Evolutionary conservation across 2,113 vertebrate genomes (phyloP), one percentile per base, ranked within the genome.

Genomic region (Danio rerio): DNA sequence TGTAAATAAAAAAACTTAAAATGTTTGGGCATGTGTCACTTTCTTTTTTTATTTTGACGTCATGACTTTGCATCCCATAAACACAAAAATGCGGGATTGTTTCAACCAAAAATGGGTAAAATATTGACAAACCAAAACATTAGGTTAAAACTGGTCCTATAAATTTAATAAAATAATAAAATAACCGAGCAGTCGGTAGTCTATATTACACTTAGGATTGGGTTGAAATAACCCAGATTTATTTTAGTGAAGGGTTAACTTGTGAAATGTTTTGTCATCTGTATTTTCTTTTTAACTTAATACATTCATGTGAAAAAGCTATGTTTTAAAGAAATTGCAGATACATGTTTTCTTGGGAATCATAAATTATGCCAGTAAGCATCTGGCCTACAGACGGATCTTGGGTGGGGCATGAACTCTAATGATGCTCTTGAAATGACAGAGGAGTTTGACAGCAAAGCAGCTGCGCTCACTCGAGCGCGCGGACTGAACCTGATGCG

Each of bases 331-430:
- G 31, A 31, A 31, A 31, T 31, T 31, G 31, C 31, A 31, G 1
- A 31, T 31, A 31, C 31, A 31, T 2, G 31, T 31, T 31, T 31
- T 31, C 31, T 31, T 31, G 31, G 31, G 31, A 31, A 31, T 31
- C 31, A 31, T 31, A 31, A 31, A 31, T 31, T 3, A 31, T 31
- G 31, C 31, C 31, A 31, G 3, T 31, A 31, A 31, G 31, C 31
- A 31, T 77, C 45, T 77, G 75, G 58, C 42, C 21, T 49, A 10
- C 73, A 76, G 55, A 62, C 55, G 58, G 66, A 68, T 69, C 13
- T 13, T 52, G 85, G 87, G 84, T 82, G 87, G 87, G 82, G 87
- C 87, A 63, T 69, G 65, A 49, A 82, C 49, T 72, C 63, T 66
- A 50, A 8, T 40, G 76, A 83, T 58, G 78, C 81, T 77, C 49